A percentile compares a stretch with the other conserved stretches of the same genome.
Conservation (phyloP, 2,888 invertebrate species). For the Electrophaes corylata region DNA sequence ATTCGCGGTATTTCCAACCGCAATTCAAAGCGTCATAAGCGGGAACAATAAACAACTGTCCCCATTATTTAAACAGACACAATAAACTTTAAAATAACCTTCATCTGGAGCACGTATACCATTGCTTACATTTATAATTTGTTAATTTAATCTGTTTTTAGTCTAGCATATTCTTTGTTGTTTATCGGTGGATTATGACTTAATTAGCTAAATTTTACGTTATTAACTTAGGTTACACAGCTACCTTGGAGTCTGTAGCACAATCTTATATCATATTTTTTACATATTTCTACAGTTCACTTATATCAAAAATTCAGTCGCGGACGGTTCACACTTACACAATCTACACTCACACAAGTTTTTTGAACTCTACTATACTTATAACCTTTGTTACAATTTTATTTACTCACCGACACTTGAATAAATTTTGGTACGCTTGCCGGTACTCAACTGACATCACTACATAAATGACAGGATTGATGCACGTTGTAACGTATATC, state of each 20-base stretch:
- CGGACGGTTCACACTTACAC: slow-evolving; percentile 50
- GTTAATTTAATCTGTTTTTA: no score
- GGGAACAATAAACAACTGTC: slow-evolving; percentile 9
- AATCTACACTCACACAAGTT: slow-evolving; percentile 23
- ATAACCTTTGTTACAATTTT: no score
- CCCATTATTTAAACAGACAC: slow-evolving; percentile 1
- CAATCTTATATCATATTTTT: background rate
- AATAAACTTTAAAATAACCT: slow-evolving; percentile 4
- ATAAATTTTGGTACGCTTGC: slow-evolving; percentile 92
- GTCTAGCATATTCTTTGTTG: background rate
- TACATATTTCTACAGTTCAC: slow-evolving; percentile 10
- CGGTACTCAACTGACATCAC: slow-evolving; percentile 97
- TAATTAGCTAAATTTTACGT: background rate
- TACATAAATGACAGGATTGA: slow-evolving; percentile 96
- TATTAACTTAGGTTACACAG: slow-evolving; percentile 9
- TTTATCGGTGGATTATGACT: background rate
- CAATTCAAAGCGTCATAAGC: slow-evolving; percentile 25
- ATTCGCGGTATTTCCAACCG: slow-evolving; percentile 24
- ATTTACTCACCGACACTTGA: slow-evolving; percentile 76
- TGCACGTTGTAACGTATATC: slow-evolving; percentile 93
- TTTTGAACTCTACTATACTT: no score
- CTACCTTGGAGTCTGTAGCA: slow-evolving; percentile 12
- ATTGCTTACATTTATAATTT: no score
- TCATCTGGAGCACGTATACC: background rate
- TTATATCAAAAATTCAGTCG: slow-evolving; percentile 36